A percentile compares a stretch with the other conserved stretches of the same genome.
Conservation (phyloP, 1,140 invertebrate genomes). For the Littorina saxatilis region DNA sequence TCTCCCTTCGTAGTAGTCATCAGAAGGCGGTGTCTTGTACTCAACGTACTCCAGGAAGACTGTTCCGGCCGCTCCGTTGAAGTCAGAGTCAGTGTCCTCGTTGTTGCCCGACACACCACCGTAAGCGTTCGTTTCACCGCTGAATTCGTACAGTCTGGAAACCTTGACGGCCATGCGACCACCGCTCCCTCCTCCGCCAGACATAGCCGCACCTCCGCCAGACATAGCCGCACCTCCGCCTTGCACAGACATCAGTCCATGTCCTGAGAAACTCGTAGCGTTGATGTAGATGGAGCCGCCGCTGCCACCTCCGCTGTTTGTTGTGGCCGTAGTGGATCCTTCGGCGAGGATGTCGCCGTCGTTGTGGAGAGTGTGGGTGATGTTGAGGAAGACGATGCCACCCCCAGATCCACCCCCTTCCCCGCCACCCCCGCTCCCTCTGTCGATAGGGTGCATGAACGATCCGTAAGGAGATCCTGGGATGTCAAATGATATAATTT, state of each 20-base stretch:
- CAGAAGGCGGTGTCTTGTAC: conserved; percentile 46
- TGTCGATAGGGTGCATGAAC: conserved; percentile 56
- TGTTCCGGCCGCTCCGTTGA: conserved; percentile 63
- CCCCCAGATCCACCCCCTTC: conserved; percentile 53
- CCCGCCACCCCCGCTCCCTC: conserved; percentile 62
- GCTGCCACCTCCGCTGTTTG: conserved; percentile 62
- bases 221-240: conserved; percentile 52
- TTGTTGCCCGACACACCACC: conserved; percentile 51
- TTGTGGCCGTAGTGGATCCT: conserved; percentile 47
- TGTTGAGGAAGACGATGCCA: conserved; percentile 56
- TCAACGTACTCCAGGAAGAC: conserved; percentile 56
- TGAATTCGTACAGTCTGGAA: conserved; percentile 56
- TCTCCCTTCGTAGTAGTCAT: conserved; percentile 42
- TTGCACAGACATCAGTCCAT: conserved; percentile 53
- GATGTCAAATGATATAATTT: conserved; percentile 24
- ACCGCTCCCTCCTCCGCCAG: conserved; percentile 59
- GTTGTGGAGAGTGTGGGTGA: conserved; percentile 55
- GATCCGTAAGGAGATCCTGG: conserved; percentile 60
- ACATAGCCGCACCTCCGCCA: conserved; percentile 23
- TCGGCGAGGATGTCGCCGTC: conserved; percentile 57
- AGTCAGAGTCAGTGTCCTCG: conserved; percentile 39
- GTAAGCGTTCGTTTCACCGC: conserved; percentile 53
- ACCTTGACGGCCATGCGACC: conserved; percentile 63
- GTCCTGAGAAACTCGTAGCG: conserved; percentile 63
- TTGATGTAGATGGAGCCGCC: conserved; percentile 61